phyloP scores from a whole-genome alignment of 2,797 vertebrate species.

The Agapornis canus region DNA sequence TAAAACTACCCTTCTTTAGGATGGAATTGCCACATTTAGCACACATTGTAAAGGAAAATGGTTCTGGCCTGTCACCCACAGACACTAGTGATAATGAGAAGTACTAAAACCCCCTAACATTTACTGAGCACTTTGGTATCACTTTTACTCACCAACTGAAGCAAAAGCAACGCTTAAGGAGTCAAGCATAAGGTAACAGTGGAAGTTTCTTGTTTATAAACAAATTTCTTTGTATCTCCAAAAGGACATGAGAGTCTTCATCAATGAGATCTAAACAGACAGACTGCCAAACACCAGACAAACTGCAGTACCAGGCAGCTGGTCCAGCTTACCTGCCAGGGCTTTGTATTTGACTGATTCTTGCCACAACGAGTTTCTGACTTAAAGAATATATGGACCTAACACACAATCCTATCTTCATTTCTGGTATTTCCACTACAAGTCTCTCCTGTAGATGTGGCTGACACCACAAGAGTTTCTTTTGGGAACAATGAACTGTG shows the following conservation, averaged over 20 bases:
- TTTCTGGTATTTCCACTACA: background rate
- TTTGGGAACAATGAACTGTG: background rate
- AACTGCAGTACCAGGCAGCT: background rate
- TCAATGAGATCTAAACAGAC: rapidly evolving
- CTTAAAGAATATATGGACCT: background rate
- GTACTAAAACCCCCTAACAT: background rate
- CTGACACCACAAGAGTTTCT: background rate
- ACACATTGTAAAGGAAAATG: background rate
- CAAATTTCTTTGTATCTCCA: background rate
- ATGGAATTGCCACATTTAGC: background rate
- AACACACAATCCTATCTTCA: background rate
- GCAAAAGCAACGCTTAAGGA: background rate
- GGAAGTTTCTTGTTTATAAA: background rate
- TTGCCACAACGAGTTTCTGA: background rate
- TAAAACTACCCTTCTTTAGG: background rate
- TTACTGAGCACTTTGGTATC: background rate
- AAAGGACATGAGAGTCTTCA: background rate
- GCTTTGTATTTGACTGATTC: background rate
- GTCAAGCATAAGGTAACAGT: background rate
- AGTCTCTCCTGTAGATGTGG: background rate
- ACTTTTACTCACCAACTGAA: background rate
- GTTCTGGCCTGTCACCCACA: background rate
- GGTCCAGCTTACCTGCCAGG: background rate
- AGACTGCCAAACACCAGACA: background rate
- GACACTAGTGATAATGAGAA: background rate